Base-by-base conservation (phyloP, 1,140 invertebrate genomes). In the Druon quercuslanigerum region DNA sequence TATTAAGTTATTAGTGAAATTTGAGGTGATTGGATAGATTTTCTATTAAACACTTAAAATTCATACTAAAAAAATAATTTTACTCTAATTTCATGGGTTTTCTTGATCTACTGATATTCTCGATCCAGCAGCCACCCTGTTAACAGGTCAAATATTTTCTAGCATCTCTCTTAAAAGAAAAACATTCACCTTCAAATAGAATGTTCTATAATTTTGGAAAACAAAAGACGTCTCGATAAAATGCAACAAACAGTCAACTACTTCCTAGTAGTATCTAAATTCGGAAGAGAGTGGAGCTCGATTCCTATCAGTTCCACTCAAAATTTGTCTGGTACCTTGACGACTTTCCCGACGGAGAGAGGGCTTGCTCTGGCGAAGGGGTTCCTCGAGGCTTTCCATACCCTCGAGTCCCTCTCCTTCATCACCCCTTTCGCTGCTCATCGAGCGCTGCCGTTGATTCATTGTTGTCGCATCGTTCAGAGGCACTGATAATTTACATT, bases 391-490 rank as follows among this genome's bases (percentile, higher is more conserved):
- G 84, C 89, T 87, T 89, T 90, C 90, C 88, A 90, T 88, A 60
- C 93, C 93, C 84, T 94, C 94, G 84, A 92, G 90, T 81, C 90
- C 92, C 71, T 91, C 90, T 81, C 93, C 92, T 78, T 93, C 93
- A 83, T 93, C 93, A 51, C 93, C 93, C 80, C 93, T 92, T 84
- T 94, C 94, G 84, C 93, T 93, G 86, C 93, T 94, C 86, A 94
- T 91, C 79, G 94, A 94, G 79, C 94, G 92, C 89, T 94, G 93
- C 84, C 93, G 91, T 89, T 93, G 92, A 88, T 93, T 91, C 87
- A 94, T 90, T 82, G 93, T 94, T 88, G 94, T 92, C 92, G 94
- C 93, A 91, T 94, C 93, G 92, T 94, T 95, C 88, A 95, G 93
- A 84, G 94, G 94, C 91, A 95, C 94, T 95, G 92, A 88, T 80